Percentiles rank a stretch among this genome's conserved stretches.
phyloP scores from a whole-genome alignment of 2,888 invertebrate genomes.

The Ormyrus rosae region DNA sequence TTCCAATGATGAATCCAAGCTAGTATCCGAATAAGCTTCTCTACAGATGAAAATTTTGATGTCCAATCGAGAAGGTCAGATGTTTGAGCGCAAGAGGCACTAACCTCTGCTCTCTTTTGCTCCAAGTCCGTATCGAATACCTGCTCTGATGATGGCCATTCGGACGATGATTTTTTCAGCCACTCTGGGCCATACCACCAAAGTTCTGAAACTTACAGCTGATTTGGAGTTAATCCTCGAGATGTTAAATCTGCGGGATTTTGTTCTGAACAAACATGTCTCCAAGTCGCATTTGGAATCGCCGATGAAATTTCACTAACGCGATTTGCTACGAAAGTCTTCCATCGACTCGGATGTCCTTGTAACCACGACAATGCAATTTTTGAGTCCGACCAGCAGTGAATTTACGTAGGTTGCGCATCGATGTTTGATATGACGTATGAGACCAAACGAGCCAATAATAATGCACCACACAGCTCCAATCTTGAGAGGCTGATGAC shows the following conservation, averaged over 20 bases:
- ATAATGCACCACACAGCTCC: background rate
- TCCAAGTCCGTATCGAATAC: background rate
- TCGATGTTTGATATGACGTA: background rate
- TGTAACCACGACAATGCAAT: slow-evolving; percentile 6
- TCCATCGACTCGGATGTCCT: slow-evolving; percentile 12
- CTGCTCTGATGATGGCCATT: background rate
- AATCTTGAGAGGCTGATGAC: background rate
- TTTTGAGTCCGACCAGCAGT: background rate
- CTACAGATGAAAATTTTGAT: background rate
- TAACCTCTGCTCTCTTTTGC: background rate
- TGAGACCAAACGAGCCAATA: background rate
- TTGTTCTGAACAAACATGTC: slow-evolving; percentile 44
- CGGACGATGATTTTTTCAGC: background rate
- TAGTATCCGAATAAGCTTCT: background rate
- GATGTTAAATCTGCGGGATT: slow-evolving; percentile 55
- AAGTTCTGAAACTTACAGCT: background rate
- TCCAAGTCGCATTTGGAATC: slow-evolving; percentile 41
- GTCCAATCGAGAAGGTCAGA: background rate
- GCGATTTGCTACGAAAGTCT: slow-evolving; percentile 47
- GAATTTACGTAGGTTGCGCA: background rate
- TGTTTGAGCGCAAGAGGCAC: background rate
- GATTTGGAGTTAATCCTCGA: slow-evolving; percentile 26
- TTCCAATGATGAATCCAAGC: background rate
- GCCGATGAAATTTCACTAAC: slow-evolving; percentile 54
- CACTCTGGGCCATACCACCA: slow-evolving; percentile 16